phyloP scores from a whole-genome alignment of 2,888 invertebrate species.

The Heteropelma amictum region DNA sequence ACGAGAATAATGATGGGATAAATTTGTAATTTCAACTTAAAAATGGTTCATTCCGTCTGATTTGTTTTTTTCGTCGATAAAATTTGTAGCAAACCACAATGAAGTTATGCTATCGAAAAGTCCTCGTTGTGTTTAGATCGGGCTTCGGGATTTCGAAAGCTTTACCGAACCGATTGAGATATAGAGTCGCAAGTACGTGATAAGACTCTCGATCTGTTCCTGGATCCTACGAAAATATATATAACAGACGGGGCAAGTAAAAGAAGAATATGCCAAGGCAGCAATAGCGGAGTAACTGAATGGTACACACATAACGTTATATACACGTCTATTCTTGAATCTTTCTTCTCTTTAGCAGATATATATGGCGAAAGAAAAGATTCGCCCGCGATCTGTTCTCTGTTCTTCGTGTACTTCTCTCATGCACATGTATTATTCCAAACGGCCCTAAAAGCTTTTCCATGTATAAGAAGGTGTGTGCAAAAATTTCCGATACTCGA shows the following conservation, averaged over 20 bases:
- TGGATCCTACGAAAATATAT: neutral
- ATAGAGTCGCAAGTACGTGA: slow-evolving; percentile 42
- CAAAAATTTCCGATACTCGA: slow-evolving; percentile 58
- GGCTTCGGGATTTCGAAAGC: neutral
- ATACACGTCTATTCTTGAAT: neutral
- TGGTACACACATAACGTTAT: slow-evolving; percentile 29
- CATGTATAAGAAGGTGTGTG: slow-evolving; percentile 69
- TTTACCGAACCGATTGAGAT: slow-evolving; percentile 17
- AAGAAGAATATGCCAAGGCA: slow-evolving; percentile 35
- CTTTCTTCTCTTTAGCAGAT: neutral
- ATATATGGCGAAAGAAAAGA: slow-evolving; percentile 1
- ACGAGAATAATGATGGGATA: too few relatives aligned
- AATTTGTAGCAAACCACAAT: neutral
- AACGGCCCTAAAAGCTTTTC: slow-evolving; percentile 73
- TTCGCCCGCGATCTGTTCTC: slow-evolving; percentile 11
- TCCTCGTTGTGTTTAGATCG: slow-evolving; percentile 19
- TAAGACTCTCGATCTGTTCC: slow-evolving; percentile 36
- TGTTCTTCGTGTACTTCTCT: slow-evolving; percentile 33
- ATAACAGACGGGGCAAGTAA: neutral
- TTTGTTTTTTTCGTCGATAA: neutral
- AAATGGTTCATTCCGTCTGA: too few relatives aligned
- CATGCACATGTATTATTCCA: slow-evolving; percentile 73
- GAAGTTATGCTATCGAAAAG: neutral
- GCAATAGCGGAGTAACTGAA: slow-evolving; percentile 36
- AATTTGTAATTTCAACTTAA: too few relatives aligned